Conservation (phyloP, 2,113 vertebrate genomes). For the Bettongia penicillata region DNA sequence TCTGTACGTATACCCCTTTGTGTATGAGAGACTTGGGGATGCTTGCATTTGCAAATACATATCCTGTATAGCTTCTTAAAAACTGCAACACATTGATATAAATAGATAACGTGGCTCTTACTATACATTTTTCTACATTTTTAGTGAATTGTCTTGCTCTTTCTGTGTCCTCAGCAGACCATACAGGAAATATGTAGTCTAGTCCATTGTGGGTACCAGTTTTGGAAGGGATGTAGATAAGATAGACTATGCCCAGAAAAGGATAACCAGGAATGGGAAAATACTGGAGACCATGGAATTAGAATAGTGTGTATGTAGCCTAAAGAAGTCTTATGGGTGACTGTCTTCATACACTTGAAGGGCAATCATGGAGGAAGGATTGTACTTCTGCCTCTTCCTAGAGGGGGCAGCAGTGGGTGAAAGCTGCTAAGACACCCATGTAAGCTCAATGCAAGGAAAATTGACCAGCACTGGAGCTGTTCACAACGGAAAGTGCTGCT, state of each 20-base stretch:
- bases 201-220: neutral
- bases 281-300: neutral
- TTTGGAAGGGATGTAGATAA: neutral
- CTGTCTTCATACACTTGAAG: neutral
- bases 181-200: neutral
- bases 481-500: neutral
- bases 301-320: neutral
- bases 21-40: neutral
- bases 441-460: neutral
- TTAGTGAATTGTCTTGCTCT: neutral
- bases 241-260: neutral
- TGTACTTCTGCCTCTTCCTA: neutral
- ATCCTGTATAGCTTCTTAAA: neutral
- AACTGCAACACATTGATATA: neutral
- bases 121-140: neutral
- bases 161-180: neutral
- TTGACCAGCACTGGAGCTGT: neutral
- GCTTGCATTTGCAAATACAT: neutral
- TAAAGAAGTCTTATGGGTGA: neutral
- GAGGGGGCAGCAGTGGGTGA: neutral
- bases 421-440: neutral
- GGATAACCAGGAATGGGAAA: neutral
- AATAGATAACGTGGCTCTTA: neutral
- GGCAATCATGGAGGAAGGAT: neutral
- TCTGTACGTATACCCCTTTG: neutral